phyloP scores from a whole-genome alignment of 2,113 vertebrate species.

The Anarrhichthys ocellatus region DNA sequence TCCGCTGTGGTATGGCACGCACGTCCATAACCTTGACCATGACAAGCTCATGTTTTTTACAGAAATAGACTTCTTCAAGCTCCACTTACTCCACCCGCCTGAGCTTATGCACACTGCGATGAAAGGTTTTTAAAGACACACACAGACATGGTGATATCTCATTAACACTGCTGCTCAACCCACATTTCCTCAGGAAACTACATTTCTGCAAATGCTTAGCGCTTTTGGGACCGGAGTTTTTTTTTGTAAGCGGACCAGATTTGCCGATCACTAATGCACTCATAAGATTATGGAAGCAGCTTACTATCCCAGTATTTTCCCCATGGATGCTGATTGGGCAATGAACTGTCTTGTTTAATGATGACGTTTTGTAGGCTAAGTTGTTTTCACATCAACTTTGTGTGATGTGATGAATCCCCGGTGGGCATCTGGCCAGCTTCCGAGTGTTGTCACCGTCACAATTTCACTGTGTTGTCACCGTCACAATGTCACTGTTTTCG shows the following conservation, averaged over 20 bases:
- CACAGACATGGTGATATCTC: slow-evolving; percentile 18
- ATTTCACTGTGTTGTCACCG: not conserved
- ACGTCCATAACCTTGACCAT: slow-evolving; percentile 56
- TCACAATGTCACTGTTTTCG: not conserved
- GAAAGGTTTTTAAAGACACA: slow-evolving; percentile 33
- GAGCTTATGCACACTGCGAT: slow-evolving; percentile 28
- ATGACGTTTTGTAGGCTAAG: slow-evolving; percentile 1
- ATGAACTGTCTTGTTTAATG: slow-evolving; percentile 3
- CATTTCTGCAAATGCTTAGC: slow-evolving; percentile 7
- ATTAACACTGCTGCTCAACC: slow-evolving; percentile 47
- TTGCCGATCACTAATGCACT: slow-evolving; percentile 1
- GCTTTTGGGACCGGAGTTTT: not conserved
- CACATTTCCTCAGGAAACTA: slow-evolving; percentile 25
- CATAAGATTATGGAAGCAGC: not conserved
- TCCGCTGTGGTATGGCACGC: slow-evolving; percentile 14
- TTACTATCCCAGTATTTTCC: not conserved
- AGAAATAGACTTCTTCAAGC: slow-evolving; percentile 63
- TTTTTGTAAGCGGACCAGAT: slow-evolving; percentile 10
- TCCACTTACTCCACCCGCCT: slow-evolving; percentile 53
- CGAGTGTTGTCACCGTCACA: not conserved
- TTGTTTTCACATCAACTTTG: slow-evolving; percentile 11
- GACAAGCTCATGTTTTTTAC: slow-evolving; percentile 33
- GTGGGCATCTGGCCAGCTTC: slow-evolving; percentile 5
- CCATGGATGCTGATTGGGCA: not conserved
- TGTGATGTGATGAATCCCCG: slow-evolving; percentile 24